Base-by-base conservation (phyloP, 1,140 invertebrate genomes). In the Orussus abietinus region DNA sequence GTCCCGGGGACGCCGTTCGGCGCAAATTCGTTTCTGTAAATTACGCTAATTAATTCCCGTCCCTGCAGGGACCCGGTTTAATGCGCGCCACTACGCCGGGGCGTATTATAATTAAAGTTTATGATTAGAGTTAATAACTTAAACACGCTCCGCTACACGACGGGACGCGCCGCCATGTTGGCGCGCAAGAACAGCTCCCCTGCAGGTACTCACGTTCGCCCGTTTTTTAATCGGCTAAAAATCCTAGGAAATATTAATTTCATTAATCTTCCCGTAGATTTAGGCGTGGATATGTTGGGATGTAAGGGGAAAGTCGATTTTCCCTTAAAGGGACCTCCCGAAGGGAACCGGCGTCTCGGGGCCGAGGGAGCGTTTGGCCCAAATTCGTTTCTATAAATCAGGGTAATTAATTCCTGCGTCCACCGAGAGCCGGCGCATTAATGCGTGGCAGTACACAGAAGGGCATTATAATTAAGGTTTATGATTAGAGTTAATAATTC, bases 401-500 rank as follows among this genome's bases (percentile, higher is more conserved):
- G 4, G 49, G 42, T 53, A 58, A 67, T 63, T 55, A 64, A 65
- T 64, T 62, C 55, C 43, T 48, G 49, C 29, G 38, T n/a, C n/a
- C n/a, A n/a, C n/a, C n/a, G n/a, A n/a, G n/a, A 26, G 33, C 34
- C 19, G n/a, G n/a, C 26, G 49, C 53, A 59, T 56, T 65, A 53
- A 54, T 57, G 45, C n/a, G n/a, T 42, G 48, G 48, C 51, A 46
- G 44, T 51, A 45, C 49, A 49, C 49, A 46, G 43, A 41, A 50
- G 51, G 55, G 48, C 44, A 65, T 64, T 60, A 64, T 62, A 63
- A 68, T 68, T 59, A 59, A 65, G 57, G 58, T 64, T 65, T 66
- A 68, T 57, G 64, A 66, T 68, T 66, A 62, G 57, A 68, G 60
- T 65, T 66, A 66, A 64, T 66, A 68, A 64, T 68, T 66, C 53